phyloP scores from a whole-genome alignment of 2,113 vertebrate species.

The Platichthys stellatus region DNA sequence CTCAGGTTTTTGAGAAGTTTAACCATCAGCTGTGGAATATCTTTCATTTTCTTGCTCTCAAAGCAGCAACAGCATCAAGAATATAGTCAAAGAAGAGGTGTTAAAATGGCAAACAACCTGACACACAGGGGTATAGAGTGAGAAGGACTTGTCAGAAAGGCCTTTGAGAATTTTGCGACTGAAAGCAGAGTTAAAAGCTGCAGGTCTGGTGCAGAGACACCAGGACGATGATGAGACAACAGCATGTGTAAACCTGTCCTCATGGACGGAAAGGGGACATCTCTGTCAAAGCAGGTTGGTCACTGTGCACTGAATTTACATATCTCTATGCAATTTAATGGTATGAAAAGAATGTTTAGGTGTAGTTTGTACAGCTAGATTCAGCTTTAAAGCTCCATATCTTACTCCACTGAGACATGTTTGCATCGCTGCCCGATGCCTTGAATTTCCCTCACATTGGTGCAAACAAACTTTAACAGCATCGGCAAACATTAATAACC shows the following conservation, averaged over 20 bases:
- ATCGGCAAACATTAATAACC: conserved; percentile 73
- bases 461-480: conserved; percentile 68
- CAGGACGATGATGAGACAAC: conserved; percentile 3
- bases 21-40: not conserved
- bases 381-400: conserved; percentile 38
- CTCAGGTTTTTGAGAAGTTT: no score
- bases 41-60: conserved; percentile 1
- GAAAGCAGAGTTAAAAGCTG: conserved; percentile 41
- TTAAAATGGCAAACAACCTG: conserved; percentile 21
- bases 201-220: conserved; percentile 19
- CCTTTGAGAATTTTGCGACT: conserved; percentile 21
- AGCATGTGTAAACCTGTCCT: conserved; percentile 4
- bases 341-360: not conserved
- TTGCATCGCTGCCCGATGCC: conserved; percentile 38
- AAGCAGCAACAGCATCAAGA: conserved; percentile 13
- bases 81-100: conserved; percentile 27
- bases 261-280: not conserved
- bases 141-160: conserved; percentile 28
- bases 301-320: not conserved
- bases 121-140: conserved; percentile 17
- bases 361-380: not conserved
- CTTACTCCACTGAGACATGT: conserved; percentile 21
- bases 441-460: conserved; percentile 45
- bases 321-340: not conserved
- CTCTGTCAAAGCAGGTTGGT: not conserved